phyloP scores from a whole-genome alignment of 1,140 invertebrate genomes.

The Nilaparvata lugens region DNA sequence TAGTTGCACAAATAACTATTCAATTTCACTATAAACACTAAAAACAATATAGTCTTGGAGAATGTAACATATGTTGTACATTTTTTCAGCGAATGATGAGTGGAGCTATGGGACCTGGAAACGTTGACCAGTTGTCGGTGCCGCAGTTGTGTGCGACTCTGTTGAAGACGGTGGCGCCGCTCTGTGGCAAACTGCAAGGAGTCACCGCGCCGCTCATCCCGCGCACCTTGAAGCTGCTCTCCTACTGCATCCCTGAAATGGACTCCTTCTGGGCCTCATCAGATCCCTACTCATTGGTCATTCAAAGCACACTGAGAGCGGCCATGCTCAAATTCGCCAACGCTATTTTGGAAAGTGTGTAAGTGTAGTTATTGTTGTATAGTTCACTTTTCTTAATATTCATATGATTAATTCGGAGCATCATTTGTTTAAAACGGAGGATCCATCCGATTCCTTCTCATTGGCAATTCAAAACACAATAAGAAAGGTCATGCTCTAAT shows the following conservation, averaged over 20 bases:
- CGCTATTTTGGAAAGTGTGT: neutral
- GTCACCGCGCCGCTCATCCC: neutral
- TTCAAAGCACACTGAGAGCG: neutral
- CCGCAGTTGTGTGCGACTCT: slow-evolving; percentile 4
- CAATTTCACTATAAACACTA: too few relatives aligned
- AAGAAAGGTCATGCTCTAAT: neutral
- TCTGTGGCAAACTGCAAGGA: neutral
- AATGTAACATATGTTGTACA: neutral
- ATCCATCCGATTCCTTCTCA: neutral
- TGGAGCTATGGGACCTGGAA: too few relatives aligned
- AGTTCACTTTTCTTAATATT: neutral
- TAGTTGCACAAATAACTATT: too few relatives aligned
- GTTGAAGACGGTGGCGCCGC: neutral
- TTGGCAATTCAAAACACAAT: neutral
- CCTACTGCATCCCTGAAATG: neutral
- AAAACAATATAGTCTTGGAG: neutral
- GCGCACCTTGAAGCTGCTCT: neutral
- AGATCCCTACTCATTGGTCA: neutral
- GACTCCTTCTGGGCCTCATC: neutral
- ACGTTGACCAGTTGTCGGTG: neutral
- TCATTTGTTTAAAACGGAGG: neutral
- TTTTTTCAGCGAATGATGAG: too few relatives aligned
- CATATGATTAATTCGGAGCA: neutral
- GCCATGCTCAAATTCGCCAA: neutral
- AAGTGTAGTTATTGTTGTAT: neutral